A percentile compares a stretch with the other conserved stretches of the same genome.
These are phyloP conservation scores for Bombus pyrosoma DNA, from an alignment of 1,140 invertebrate species.

Conservation along the genomic window DNA sequence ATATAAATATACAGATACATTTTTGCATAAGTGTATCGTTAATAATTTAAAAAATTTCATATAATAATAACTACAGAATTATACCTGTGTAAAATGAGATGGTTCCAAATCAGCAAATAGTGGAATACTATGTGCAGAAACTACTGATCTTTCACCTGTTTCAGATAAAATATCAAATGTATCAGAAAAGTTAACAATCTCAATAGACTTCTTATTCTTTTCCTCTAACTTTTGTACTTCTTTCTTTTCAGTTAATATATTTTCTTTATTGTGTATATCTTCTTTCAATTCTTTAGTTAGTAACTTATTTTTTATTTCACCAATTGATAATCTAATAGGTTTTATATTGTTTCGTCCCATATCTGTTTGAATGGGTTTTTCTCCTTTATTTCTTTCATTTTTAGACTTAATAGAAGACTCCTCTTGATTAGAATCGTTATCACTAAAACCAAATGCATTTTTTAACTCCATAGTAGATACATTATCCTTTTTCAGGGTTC, in stretches of 20 bases:
- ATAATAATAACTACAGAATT: conserved; percentile 36
- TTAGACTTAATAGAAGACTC: conserved; percentile 27
- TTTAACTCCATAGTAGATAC: conserved; percentile 44
- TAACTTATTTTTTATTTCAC: conserved; percentile 61
- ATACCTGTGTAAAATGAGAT: conserved; percentile 71
- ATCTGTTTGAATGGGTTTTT: conserved; percentile 22
- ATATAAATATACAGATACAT: conserved; percentile 19
- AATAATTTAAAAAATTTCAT: conserved; percentile 17
- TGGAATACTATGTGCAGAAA: conserved; percentile 37
- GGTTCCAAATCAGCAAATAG: conserved; percentile 75
- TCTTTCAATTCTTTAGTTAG: conserved; percentile 27
- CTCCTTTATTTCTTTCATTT: conserved; percentile 2
- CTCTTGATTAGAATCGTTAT: conserved; percentile 48
- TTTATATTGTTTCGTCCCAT: conserved; percentile 12
- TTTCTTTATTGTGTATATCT: conserved; percentile 20
- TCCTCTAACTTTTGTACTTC: conserved; percentile 27
- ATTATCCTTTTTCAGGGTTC: conserved; percentile 23
- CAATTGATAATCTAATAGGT: conserved; percentile 55
- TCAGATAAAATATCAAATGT: conserved; percentile 72
- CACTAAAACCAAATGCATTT: conserved; percentile 73
- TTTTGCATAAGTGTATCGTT: not conserved
- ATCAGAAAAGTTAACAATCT: conserved; percentile 65
- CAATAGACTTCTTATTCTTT: conserved; percentile 25
- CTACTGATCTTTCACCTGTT: conserved; percentile 17
- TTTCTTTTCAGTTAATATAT: conserved; percentile 28